Conservation (phyloP, 2,113 vertebrate species). For the Cyphomyrus discorhynchus region DNA sequence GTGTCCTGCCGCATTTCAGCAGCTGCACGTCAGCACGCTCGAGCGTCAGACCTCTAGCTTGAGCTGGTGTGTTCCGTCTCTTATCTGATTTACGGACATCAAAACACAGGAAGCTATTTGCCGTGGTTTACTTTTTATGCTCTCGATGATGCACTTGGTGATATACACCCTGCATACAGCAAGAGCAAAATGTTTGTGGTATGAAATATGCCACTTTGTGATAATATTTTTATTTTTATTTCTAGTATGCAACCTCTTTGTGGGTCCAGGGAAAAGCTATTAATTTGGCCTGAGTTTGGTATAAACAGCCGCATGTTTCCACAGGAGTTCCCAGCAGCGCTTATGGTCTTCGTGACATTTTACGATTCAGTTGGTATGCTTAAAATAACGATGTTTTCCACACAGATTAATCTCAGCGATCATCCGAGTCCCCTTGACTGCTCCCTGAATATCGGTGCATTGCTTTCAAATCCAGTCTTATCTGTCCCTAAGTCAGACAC, state of each 20-base stretch:
- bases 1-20: background rate
- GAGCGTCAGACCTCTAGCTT: background rate
- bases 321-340: background rate
- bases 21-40: background rate
- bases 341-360: background rate
- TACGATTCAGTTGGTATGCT: background rate
- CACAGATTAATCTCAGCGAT: background rate
- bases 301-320: background rate
- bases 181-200: background rate
- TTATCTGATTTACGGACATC: background rate
- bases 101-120: background rate
- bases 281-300: background rate
- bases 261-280: background rate
- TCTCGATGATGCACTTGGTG: background rate
- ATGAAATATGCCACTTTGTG: background rate
- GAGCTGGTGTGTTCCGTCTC: background rate
- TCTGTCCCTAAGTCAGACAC: background rate
- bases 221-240: background rate
- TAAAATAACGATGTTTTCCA: background rate
- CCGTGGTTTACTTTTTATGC: background rate
- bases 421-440: background rate
- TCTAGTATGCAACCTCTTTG: background rate
- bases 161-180: background rate
- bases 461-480: constrained; percentile 6
- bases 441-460: background rate